Evolutionary conservation across 1,140 invertebrate species (phyloP).

Genomic region (Phocides pigmalion): DNA sequence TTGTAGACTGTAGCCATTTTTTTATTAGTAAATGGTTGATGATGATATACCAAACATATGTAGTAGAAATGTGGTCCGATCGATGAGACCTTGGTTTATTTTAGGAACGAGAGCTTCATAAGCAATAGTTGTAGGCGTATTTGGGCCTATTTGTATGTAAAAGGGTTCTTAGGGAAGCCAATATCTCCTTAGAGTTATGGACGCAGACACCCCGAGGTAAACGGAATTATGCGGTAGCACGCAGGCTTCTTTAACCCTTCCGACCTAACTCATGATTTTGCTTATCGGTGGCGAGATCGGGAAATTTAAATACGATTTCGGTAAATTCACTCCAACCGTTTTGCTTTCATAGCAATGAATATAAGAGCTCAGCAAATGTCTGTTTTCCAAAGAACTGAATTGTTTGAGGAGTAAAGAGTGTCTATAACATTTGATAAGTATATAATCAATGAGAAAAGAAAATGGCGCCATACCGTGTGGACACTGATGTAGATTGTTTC

Average conservation of each 20-base stretch:
- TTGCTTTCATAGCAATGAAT: conserved; percentile 60
- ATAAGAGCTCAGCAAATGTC: conserved; percentile 31
- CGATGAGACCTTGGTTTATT: conserved; percentile 9
- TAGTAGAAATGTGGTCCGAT: conserved; percentile 12
- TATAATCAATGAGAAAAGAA: too few relatives aligned
- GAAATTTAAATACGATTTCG: conserved; percentile 77
- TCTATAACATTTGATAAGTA: too few relatives aligned
- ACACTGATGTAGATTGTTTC: too few relatives aligned
- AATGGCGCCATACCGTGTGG: too few relatives aligned
- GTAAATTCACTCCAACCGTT: conserved; percentile 53
- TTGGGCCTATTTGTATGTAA: conserved; percentile 40
- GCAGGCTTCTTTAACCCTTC: conserved; percentile 73
- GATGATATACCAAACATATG: conserved; percentile 14
- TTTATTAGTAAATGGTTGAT: too few relatives aligned
- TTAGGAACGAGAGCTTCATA: conserved; percentile 17
- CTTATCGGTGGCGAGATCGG: conserved; percentile 71
- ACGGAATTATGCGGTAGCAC: conserved; percentile 77
- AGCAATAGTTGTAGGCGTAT: conserved; percentile 26
- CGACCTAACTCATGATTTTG: conserved; percentile 76
- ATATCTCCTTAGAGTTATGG: conserved; percentile 57
- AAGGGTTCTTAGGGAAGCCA: conserved; percentile 41
- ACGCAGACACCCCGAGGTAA: conserved; percentile 59
- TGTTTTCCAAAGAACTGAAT: conserved; percentile 51
- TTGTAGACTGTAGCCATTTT: too few relatives aligned
- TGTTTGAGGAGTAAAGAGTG: conserved; percentile 48